phyloP scores from a whole-genome alignment of 2,797 vertebrate genomes.

The Cetoscarus ocellatus region DNA sequence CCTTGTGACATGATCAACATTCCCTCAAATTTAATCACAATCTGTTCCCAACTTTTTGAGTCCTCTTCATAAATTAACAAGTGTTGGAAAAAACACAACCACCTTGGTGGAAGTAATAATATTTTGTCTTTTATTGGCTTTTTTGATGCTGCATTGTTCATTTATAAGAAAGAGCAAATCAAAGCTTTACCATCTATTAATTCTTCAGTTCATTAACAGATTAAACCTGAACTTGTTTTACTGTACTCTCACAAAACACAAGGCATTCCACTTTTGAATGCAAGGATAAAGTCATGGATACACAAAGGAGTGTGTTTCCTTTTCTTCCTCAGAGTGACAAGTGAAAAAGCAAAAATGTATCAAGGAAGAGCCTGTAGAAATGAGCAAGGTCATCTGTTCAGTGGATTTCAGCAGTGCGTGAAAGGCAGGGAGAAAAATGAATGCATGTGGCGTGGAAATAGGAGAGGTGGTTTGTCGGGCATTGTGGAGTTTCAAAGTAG shows the following conservation, averaged over 20 bases:
- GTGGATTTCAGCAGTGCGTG: conserved; percentile 65
- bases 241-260: conserved; percentile 25
- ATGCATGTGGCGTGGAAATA: conserved; percentile 67
- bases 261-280: conserved; percentile 29
- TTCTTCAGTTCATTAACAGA: conserved; percentile 16
- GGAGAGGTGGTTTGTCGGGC: conserved; percentile 62
- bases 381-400: conserved; percentile 53
- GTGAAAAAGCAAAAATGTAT: conserved; percentile 44
- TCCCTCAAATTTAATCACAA: too few relatives aligned
- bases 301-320: conserved; percentile 49
- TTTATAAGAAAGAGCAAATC: too few relatives aligned
- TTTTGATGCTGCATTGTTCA: too few relatives aligned
- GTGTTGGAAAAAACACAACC: too few relatives aligned
- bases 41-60: too few relatives aligned
- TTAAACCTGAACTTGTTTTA: conserved; percentile 34
- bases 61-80: too few relatives aligned
- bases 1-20: too few relatives aligned
- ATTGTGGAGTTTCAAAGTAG: conserved; percentile 54
- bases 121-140: too few relatives aligned
- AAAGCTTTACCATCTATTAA: too few relatives aligned
- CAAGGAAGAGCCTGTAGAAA: conserved; percentile 55
- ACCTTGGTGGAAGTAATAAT: too few relatives aligned
- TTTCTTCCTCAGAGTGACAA: conserved; percentile 53
- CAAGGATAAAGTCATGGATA: conserved; percentile 21
- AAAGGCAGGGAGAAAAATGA: conserved; percentile 65